Base-by-base conservation (phyloP, 2,797 vertebrate species). In the Acridotheres tristis region DNA sequence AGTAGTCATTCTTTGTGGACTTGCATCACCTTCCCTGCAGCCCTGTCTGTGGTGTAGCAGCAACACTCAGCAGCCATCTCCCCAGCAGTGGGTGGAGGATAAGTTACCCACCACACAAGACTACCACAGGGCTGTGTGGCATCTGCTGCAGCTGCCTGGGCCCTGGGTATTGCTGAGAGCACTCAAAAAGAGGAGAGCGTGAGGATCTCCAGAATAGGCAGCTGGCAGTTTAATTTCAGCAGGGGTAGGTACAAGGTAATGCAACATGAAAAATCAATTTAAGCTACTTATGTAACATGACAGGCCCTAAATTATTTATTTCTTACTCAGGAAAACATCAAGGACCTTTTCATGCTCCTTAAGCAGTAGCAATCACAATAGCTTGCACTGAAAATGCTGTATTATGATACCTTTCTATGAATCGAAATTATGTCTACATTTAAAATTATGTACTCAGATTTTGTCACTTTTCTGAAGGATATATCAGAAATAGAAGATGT, bases 221-320 rank as follows among this genome's bases (percentile, higher is more conserved):
- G 65, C 71, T 85, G 83, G 71, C 74, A 80, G 80, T 78, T 93
- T 85, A 85, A 94, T 95, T 88, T 94, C 75, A 57, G 47, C 65
- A 63, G 15, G 30, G 80, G 27, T 47, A 89, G 59, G 77, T 82
- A 94, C 34, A 91, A 88, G 67, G 47, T 94, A 95, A 94, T 82
- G 47, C 34, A 87, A 95, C 77, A 89, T 67, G 94, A 96, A 94
- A 94, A 90, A 90, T 50, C 75, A 82, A 87, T 88, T 95, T 90
- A 93, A 94, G 57, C 53, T 71, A 81, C 77, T 96, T 94, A 94
- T 29, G 47, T 94, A 96, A 96, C 77, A 87, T 2, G 17, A 80
- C 85, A 94, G 61, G 53, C 40, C 63, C 77, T 92, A 87, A 96
- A 94, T 87, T 72, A 94, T 93, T 94, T 93, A 93, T 94, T 94